Evolutionary conservation across 2,888 invertebrate genomes (phyloP), one percentile per base, ranked within the genome.

Genomic region (Rapana venosa): DNA sequence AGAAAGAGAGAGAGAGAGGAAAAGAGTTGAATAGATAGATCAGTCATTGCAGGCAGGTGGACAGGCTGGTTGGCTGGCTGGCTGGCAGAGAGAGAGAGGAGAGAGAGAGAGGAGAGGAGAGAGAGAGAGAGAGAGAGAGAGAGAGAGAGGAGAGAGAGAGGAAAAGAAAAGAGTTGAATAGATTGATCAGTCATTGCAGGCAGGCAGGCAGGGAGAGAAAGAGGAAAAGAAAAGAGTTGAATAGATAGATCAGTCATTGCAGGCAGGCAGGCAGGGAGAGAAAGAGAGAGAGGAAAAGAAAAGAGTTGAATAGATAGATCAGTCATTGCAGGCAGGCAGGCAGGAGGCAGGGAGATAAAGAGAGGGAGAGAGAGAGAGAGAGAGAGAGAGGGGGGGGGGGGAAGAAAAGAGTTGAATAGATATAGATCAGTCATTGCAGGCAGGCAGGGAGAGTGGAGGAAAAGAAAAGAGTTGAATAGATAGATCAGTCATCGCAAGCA

Each of bases 11-110:
- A 74, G n/a, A 74, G 6, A 4, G 30, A n/a, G 30, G 11, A 30
- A n/a, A 1, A n/a, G 74, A n/a, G 70, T 15, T 96, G 98, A 99
- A 97, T 98, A 99, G 97, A 98, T 98, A 96, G 93, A 94, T 22
- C 94, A 95, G 86, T 94, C 95, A 0, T 93, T 96, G 4, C 95
- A 95, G 92, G 94, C 95, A 0, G 94, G 94, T 83, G 93, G 93
- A 90, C 95, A 94, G 91, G 92, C 93, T 58, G 94, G 94, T 91
- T 92, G 95, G 47, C 93, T 96, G 61, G 94, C 96, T 15, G 94
- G 96, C 47, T 94, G 88, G 98, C 90, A 90, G n/a, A 35, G 88
- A 66, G 66, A 26, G 66, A 13, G 66, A 66, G 66, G 8, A 8
- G 66, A 66, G 66, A 66, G 66, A 66, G 66, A 66, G 66, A 13